A percentile compares a stretch with the other conserved stretches of the same genome.
phyloP scores from a whole-genome alignment of 2,888 invertebrate species.

The Philhelius pedissequus region DNA sequence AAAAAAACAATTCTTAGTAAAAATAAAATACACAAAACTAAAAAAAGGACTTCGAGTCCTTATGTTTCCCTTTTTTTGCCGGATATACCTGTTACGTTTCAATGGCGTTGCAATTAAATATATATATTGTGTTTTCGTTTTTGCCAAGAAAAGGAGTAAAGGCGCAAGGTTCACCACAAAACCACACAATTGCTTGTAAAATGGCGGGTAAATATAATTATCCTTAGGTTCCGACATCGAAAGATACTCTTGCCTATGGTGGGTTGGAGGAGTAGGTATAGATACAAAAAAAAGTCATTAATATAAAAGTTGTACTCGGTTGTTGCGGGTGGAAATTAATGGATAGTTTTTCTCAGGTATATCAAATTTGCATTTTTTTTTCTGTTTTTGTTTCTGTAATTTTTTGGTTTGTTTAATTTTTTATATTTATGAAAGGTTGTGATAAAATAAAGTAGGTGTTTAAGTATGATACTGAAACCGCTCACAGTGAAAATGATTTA shows the following conservation, averaged over 20 bases:
- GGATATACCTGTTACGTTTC: conserved; percentile 57
- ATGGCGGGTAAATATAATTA: conserved; percentile 54
- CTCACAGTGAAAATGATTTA: not conserved
- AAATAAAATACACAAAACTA: not conserved
- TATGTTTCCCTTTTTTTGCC: conserved; percentile 13
- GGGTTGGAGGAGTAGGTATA: not conserved
- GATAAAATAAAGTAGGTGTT: conserved; percentile 21
- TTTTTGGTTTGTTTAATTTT: not conserved
- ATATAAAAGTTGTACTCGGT: conserved; percentile 44
- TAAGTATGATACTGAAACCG: not conserved
- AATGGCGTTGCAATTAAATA: conserved; percentile 49
- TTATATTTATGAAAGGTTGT: not conserved
- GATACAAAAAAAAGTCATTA: conserved; percentile 43
- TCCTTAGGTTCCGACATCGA: conserved; percentile 18
- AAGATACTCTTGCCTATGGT: conserved; percentile 1
- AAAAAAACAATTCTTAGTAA: not conserved
- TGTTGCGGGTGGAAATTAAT: conserved; percentile 5
- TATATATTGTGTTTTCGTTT: not conserved
- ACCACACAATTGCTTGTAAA: conserved; percentile 33
- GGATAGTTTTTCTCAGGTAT: conserved; percentile 39
- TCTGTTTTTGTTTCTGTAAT: not conserved
- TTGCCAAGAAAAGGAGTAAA: not conserved
- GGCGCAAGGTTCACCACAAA: conserved; percentile 7
- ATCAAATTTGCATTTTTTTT: conserved; percentile 13
- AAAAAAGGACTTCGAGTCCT: not conserved